Conservation (phyloP, 2,113 vertebrate genomes). For the Caracal caracal region DNA sequence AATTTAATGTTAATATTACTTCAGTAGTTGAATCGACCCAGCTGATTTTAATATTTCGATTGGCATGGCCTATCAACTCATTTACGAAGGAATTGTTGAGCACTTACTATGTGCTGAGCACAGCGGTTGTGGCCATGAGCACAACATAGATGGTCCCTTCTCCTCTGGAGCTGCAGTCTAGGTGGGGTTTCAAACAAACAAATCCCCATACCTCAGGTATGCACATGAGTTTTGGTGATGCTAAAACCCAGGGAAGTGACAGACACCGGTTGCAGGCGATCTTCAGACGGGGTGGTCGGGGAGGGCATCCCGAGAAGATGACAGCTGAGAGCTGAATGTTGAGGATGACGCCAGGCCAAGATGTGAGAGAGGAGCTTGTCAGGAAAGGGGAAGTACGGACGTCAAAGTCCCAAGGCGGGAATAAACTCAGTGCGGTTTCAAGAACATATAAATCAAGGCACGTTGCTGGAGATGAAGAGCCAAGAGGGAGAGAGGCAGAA, state of each 20-base stretch:
- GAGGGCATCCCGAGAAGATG: background rate
- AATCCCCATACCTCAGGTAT: background rate
- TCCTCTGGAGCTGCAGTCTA: background rate
- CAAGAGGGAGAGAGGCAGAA: background rate
- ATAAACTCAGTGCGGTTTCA: background rate
- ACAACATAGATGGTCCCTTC: background rate
- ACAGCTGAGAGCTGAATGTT: background rate
- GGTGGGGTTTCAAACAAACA: background rate
- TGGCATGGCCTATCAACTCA: background rate
- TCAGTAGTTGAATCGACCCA: background rate
- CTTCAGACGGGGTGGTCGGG: background rate
- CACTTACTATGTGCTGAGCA: background rate
- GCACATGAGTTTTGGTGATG: background rate
- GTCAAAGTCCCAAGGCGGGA: background rate
- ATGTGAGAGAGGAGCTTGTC: background rate
- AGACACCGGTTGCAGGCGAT: rapidly evolving
- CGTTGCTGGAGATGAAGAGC: background rate
- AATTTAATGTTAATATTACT: slow-evolving; percentile 3
- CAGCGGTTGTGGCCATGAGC: background rate
- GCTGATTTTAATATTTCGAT: background rate
- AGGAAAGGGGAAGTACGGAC: background rate
- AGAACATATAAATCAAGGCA: background rate
- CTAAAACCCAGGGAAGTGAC: background rate
- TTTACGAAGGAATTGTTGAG: background rate
- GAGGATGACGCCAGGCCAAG: background rate